Base-by-base conservation (phyloP, 35 echinoderm and acorn worm species). In the Ophiothrix spiculata region DNA sequence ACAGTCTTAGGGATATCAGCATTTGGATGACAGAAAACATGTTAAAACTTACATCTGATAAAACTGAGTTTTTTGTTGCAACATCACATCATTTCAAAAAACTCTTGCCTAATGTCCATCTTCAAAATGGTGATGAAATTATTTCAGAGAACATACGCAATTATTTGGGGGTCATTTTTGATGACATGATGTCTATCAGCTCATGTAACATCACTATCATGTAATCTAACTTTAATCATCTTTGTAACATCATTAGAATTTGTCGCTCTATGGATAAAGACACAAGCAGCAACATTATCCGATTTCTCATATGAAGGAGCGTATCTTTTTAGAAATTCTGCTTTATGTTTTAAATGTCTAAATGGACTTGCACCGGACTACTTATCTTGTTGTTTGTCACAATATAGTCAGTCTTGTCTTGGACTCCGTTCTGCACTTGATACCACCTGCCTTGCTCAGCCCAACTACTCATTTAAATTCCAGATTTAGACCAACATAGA, bases 41-140 rank as follows among this genome's bases (percentile, higher is more conserved):
- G 41, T 37, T 87, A 15, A 41, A 40, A 41, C 42, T 87, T 23
- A 87, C 54, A 36, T 0, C 37, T 64, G 41, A 54, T 63, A 83
- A 83, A 40, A 83, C 80, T 46, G 42, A 83, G 33, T 56, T 83
- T 83, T 40, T 77, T 69, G 35, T 79, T 25, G 77, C 75, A 69
- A 86, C 39, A 23, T 86, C 75, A 31, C 40, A 35, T 41, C 84
- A 42, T 23, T 39, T 39, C 35, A 37, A 79, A 79, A 40, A 37
- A 79, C 0, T 25, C 35, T 13, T 79, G 37, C 77, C 77, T 40
- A 0, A 14, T 37, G 77, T 79, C 35, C 77, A 79, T 40, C 77
- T 40, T 37, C 77, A 79, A 17, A 79, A 38, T 13, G 35, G 77
- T 79, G 31, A 19, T 79, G 77, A 79, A 37, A 79, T 37, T 1